Conservation (phyloP, 1,140 invertebrate species). For the Gyrodactylus bullatarudis region DNA sequence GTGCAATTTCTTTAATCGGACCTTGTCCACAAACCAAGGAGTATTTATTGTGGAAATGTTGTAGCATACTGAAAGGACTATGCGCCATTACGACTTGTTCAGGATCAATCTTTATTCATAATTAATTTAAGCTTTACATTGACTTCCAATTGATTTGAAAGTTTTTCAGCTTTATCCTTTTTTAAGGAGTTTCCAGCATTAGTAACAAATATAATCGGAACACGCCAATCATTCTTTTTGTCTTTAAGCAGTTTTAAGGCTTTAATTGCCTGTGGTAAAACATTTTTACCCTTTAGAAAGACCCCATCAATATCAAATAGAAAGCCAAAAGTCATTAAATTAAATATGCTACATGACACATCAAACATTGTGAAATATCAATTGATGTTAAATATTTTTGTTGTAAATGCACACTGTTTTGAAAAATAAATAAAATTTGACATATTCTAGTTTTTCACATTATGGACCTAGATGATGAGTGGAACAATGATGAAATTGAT, state of each 20-base stretch:
- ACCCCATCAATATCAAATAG: constrained; percentile 23
- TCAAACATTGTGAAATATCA: too few species aligned
- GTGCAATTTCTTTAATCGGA: constrained; percentile 29
- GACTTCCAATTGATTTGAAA: constrained; percentile 17
- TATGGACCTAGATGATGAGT: background rate
- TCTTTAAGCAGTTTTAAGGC: constrained; percentile 16
- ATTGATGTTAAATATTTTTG: too few species aligned
- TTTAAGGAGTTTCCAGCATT: constrained; percentile 19
- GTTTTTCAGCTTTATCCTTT: constrained; percentile 17
- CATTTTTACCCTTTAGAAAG: constrained; percentile 16
- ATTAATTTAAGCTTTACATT: constrained; percentile 12
- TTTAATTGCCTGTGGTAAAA: constrained; percentile 16
- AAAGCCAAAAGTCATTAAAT: constrained; percentile 20
- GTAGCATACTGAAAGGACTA: constrained; percentile 31
- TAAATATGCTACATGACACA: too few species aligned
- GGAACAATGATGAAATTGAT: background rate
- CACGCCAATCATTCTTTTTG: constrained; percentile 14
- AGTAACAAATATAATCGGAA: constrained; percentile 19
- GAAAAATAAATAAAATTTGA: too few species aligned
- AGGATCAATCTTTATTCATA: constrained; percentile 20
- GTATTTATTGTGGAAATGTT: constrained; percentile 29
- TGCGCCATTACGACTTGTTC: constrained; percentile 37
- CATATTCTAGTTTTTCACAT: too few species aligned
- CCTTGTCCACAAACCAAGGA: constrained; percentile 36
- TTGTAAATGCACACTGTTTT: too few species aligned